A percentile compares a stretch with the other conserved stretches of the same genome.
phyloP scores from a whole-genome alignment of 2,888 invertebrate genomes.

The Pyrocoelia pectoralis region DNA sequence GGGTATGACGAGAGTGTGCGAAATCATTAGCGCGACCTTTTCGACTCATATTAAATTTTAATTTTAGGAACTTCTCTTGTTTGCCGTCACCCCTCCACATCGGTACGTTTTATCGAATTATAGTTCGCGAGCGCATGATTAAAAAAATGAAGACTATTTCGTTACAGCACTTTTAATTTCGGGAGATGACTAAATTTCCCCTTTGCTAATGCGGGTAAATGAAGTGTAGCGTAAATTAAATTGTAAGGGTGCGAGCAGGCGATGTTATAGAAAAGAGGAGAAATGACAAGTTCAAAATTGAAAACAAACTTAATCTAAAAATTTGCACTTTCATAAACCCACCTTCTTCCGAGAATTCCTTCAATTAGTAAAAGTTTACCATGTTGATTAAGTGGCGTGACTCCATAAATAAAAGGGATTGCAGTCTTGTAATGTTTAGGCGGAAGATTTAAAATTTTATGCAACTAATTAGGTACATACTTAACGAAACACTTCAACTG shows the following conservation, averaged over 20 bases:
- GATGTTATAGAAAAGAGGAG: conserved; percentile 23
- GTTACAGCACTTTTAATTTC: conserved; percentile 16
- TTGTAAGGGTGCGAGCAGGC: conserved; percentile 14
- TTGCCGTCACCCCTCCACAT: neutral
- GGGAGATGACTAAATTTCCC: conserved; percentile 33
- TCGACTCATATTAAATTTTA: conserved; percentile 8
- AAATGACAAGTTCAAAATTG: conserved; percentile 27
- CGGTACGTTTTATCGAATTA: neutral
- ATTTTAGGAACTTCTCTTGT: neutral
- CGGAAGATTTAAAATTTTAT: neutral
- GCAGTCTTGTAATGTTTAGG: no score
- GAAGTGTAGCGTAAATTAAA: conserved; percentile 33
- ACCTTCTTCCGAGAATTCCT: conserved; percentile 25
- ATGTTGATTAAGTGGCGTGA: conserved; percentile 14
- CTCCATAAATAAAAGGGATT: conserved; percentile 16
- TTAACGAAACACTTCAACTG: no score
- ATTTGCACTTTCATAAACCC: conserved; percentile 31
- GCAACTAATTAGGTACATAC: neutral
- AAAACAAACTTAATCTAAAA: conserved; percentile 35
- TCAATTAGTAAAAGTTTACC: conserved; percentile 26
- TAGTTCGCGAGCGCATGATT: neutral
- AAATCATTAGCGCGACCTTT: conserved; percentile 4
- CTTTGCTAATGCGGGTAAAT: conserved; percentile 30
- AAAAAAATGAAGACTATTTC: conserved; percentile 1
- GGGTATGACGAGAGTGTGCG: conserved; percentile 9